Evolutionary conservation across 2,113 vertebrate genomes (phyloP).

Genomic region (Naja naja): DNA sequence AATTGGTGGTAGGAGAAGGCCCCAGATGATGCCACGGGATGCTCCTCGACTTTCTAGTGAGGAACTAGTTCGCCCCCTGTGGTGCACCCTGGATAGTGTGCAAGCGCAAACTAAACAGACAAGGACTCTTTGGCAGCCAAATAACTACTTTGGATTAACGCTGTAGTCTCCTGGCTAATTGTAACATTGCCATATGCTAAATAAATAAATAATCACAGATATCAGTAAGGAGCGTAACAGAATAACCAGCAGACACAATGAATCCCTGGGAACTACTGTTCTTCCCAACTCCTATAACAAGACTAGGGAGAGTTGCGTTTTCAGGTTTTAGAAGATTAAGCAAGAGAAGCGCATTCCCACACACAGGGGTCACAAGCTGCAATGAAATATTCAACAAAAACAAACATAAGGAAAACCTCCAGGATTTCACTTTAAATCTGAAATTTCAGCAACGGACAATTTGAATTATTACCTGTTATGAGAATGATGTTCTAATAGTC

Average conservation of each 20-base stretch:
- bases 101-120: background rate
- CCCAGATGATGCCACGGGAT: background rate
- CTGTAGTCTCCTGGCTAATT: background rate
- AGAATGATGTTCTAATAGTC: background rate
- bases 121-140: background rate
- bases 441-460: background rate
- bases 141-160: background rate
- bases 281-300: background rate
- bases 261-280: background rate
- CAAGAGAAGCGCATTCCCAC: background rate
- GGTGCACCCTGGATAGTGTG: background rate
- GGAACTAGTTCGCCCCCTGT: background rate
- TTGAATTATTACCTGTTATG: background rate
- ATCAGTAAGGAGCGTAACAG: background rate
- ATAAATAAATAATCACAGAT: background rate
- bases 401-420: background rate
- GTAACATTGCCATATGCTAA: background rate
- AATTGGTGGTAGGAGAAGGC: background rate
- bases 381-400: background rate
- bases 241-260: background rate
- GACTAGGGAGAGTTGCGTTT: background rate
- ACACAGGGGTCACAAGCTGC: background rate
- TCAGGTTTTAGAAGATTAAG: background rate
- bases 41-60: background rate
- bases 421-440: background rate